phyloP scores from a whole-genome alignment of 2,797 vertebrate genomes.

The Luscinia luscinia region DNA sequence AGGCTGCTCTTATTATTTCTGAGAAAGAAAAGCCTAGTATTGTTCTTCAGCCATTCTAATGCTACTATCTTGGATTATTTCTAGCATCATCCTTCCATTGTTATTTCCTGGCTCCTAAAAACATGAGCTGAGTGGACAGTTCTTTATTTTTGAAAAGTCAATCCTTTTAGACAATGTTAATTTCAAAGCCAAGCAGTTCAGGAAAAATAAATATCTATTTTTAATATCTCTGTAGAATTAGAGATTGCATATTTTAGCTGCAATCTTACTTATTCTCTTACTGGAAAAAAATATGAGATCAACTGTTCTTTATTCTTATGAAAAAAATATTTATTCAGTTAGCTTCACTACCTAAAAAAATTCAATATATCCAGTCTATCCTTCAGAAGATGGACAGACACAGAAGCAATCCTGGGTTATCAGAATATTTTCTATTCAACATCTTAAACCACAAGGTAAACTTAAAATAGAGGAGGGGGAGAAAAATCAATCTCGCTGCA shows the following conservation, averaged over 20 bases:
- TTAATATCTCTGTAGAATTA: background rate
- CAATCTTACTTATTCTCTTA: background rate
- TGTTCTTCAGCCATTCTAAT: background rate
- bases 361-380: background rate
- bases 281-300: background rate
- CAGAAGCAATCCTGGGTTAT: background rate
- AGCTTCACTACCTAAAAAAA: background rate
- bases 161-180: background rate
- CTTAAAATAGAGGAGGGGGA: rapidly evolving
- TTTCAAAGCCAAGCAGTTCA: background rate
- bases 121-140: background rate
- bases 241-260: background rate
- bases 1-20: background rate
- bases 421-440: background rate
- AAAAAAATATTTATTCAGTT: background rate
- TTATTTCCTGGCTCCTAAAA: background rate
- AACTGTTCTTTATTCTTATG: background rate
- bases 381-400: background rate
- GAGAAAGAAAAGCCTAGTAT: background rate
- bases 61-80: background rate
- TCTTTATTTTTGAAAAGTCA: background rate
- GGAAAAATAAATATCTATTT: background rate
- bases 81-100: background rate
- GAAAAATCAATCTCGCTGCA: background rate
- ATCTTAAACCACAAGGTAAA: background rate